Percentiles rank a stretch among this genome's conserved stretches.
phyloP scores from a whole-genome alignment of 2,113 vertebrate genomes.

The Oenanthe oenanthe region DNA sequence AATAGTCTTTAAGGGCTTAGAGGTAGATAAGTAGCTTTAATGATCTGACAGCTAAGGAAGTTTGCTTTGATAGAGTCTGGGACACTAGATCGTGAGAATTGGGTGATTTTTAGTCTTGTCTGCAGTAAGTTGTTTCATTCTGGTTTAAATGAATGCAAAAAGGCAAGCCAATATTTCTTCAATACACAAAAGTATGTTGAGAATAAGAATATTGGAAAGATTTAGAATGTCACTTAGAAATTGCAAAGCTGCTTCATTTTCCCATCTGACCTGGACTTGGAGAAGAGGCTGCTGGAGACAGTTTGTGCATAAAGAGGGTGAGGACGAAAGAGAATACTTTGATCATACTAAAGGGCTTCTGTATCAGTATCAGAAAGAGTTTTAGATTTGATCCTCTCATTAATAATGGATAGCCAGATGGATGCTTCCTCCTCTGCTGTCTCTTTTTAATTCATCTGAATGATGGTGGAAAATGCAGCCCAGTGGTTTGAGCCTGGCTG shows the following conservation, averaged over 20 bases:
- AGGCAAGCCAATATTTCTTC: background rate
- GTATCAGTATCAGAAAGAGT: background rate
- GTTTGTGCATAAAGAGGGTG: background rate
- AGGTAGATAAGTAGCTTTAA: background rate
- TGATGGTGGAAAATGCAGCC: background rate
- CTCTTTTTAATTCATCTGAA: slow-evolving; percentile 19
- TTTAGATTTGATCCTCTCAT: slow-evolving; percentile 46
- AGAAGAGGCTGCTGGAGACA: background rate
- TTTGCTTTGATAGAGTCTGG: background rate
- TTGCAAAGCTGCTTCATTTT: background rate
- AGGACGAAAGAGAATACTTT: slow-evolving; percentile 19
- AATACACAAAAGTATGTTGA: background rate
- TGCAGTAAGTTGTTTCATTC: background rate
- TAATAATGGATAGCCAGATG: slow-evolving; percentile 23
- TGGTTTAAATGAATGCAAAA: slow-evolving; percentile 3
- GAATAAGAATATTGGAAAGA: background rate
- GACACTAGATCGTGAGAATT: background rate
- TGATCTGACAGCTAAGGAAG: background rate
- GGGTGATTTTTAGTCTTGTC: background rate
- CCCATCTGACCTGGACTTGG: background rate
- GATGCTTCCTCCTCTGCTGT: background rate
- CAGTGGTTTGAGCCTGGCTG: background rate
- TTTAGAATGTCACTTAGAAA: background rate
- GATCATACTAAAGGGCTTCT: background rate
- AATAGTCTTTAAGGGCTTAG: background rate